Percentiles rank a stretch among this genome's conserved stretches.
Conservation (phyloP, 2,797 vertebrate genomes). For the Avahi laniger region DNA sequence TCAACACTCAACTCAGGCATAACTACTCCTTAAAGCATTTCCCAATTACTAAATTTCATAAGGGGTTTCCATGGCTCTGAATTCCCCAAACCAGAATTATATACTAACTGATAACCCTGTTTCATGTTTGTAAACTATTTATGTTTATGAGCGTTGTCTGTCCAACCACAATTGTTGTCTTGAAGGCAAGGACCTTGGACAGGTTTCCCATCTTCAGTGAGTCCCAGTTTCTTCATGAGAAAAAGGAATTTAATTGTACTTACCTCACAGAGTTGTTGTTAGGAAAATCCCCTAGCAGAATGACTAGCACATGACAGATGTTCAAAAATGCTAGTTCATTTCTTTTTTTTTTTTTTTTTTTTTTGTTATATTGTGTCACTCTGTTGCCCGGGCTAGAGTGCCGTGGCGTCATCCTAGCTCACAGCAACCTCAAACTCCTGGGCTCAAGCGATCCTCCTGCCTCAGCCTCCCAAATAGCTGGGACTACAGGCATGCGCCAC, state of each 20-base stretch:
- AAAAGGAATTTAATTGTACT: not conserved
- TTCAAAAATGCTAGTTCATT: not conserved
- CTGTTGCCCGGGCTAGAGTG: too few relatives aligned
- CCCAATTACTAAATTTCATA: not conserved
- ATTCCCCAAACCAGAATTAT: not conserved
- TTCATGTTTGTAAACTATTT: not conserved
- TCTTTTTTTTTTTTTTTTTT: too few relatives aligned
- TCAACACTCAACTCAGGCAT: not conserved
- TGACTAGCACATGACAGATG: not conserved
- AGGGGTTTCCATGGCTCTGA: not conserved
- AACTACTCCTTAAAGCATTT: not conserved
- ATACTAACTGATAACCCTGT: not conserved
- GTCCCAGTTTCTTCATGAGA: not conserved
- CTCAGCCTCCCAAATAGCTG: too few relatives aligned
- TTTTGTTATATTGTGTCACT: too few relatives aligned
- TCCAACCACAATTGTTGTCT: not conserved
- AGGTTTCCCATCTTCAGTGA: not conserved
- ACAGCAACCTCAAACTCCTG: too few relatives aligned
- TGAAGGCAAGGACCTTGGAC: not conserved
- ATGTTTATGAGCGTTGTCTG: not conserved
- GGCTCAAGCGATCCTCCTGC: too few relatives aligned
- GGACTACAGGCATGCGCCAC: too few relatives aligned
- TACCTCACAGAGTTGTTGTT: not conserved
- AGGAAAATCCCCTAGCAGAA: not conserved
- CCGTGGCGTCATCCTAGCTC: too few relatives aligned